Base-by-base conservation (phyloP, 92 coral and sea anemone species). In the Phenganax subtilis region DNA sequence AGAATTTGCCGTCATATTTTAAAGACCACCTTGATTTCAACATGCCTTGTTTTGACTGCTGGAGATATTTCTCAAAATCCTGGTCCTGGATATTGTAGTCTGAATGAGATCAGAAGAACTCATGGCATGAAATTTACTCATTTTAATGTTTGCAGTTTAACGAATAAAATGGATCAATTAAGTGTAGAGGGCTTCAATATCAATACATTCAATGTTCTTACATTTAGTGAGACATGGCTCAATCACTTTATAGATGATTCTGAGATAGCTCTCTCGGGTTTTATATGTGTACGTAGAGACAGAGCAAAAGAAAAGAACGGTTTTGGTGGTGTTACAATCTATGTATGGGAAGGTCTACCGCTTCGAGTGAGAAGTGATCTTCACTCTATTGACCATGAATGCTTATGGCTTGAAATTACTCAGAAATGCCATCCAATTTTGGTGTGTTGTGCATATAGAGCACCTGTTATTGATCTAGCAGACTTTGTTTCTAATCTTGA, bases 341-440 rank as follows among this genome's bases (percentile, higher is more conserved):
- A 76, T 76, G 27, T 54, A 6, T 25, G 83, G 63, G 84, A 66
- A 16, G 76, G 82, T 0, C 4, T 66, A 17, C 80, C 87, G 15
- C 84, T 83, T 81, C 80, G 84, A 61, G 71, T 84, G 10, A 65
- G 89, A 58, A 25, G 78, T 79, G 90, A 87, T 71, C 72, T 84
- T 63, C 72, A 84, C 70, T 76, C 79, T 25, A 74, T 57, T 84
- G 81, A 59, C 31, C 78, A 66, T 10, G 89, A 87, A 80, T 78
- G 72, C 61, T 56, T 87, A 53, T 82, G 81, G 81, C 61, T 83
- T 75, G 86, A 75, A 58, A 68, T 75, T 60, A 75, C 15, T 15
- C 80, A 28, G 25, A 81, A 81, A 56, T 69, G 80, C 75, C 68
- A 68, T 0, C 55, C 79, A 17, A 54, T 56, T 20, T 56, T 71